phyloP scores from a whole-genome alignment of 1,140 invertebrate species.

The Limonius californicus region DNA sequence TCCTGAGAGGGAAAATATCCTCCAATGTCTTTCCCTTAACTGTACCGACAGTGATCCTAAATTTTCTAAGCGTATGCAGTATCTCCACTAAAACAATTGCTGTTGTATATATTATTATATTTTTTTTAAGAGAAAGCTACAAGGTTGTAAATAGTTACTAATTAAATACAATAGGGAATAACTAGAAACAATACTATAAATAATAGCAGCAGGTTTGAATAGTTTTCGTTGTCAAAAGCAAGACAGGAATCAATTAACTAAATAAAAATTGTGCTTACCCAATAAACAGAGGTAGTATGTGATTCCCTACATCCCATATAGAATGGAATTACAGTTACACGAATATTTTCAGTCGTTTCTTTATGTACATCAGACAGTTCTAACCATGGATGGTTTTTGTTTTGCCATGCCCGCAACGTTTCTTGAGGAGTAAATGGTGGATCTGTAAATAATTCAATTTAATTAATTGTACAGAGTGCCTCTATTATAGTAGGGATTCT shows the following conservation, averaged over 20 bases:
- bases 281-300: constrained; percentile 85
- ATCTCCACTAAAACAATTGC: constrained; percentile 74
- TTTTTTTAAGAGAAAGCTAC: neutral
- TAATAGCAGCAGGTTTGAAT: too few relatives aligned
- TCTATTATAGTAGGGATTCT: too few relatives aligned
- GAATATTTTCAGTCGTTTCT: constrained; percentile 92
- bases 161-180: too few relatives aligned
- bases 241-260: too few relatives aligned
- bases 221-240: too few relatives aligned
- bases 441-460: constrained; percentile 52
- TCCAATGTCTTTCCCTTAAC: constrained; percentile 91
- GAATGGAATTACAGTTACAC: constrained; percentile 96
- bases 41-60: constrained; percentile 85
- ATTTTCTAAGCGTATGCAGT: constrained; percentile 95
- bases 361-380: constrained; percentile 96
- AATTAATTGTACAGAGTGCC: too few relatives aligned
- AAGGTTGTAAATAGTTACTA: too few relatives aligned
- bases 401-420: constrained; percentile 91
- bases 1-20: constrained; percentile 92
- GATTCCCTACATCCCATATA: constrained; percentile 92
- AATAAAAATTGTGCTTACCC: too few relatives aligned
- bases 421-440: constrained; percentile 86
- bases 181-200: too few relatives aligned
- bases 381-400: constrained; percentile 96
- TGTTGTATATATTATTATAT: neutral